These are phyloP conservation scores for Cercocebus atys DNA, from an alignment of 2,113 vertebrate species.

Conservation along the genomic window DNA sequence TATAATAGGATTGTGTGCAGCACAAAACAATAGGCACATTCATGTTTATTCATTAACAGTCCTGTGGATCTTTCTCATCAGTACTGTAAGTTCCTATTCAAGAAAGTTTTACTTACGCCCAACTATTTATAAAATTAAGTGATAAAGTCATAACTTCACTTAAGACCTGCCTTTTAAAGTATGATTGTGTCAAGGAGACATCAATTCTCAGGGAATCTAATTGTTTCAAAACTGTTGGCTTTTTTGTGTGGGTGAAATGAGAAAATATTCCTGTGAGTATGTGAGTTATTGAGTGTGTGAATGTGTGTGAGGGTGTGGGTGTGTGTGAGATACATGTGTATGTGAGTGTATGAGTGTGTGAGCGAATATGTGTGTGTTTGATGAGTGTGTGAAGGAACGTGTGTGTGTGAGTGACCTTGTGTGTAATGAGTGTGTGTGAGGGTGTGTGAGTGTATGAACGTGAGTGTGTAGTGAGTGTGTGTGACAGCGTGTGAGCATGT, in stretches of 20 bases:
- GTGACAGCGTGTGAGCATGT: background rate
- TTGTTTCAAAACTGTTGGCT: background rate
- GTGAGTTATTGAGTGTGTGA: too few relatives aligned
- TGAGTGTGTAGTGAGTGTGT: background rate
- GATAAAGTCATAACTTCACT: background rate
- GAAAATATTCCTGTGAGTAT: background rate
- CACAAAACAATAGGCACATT: constrained; percentile 26
- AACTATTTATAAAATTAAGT: background rate
- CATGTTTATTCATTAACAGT: constrained; percentile 60
- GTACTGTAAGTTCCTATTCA: background rate
- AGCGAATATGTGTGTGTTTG: background rate
- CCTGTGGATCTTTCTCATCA: background rate
- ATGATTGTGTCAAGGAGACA: rapidly evolving
- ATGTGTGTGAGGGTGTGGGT: too few relatives aligned
- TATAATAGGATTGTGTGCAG: background rate
- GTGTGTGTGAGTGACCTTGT: background rate
- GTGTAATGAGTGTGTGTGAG: background rate
- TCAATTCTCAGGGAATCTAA: rapidly evolving
- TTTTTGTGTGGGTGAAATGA: background rate
- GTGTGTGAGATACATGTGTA: too few relatives aligned
- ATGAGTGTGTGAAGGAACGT: background rate
- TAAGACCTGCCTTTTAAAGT: background rate
- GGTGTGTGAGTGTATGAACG: too few relatives aligned
- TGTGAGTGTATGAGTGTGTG: too few relatives aligned
- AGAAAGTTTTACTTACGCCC: constrained; percentile 34